Base-by-base conservation (phyloP, 2,888 invertebrate genomes). In the Tetanocera ferruginea region DNA sequence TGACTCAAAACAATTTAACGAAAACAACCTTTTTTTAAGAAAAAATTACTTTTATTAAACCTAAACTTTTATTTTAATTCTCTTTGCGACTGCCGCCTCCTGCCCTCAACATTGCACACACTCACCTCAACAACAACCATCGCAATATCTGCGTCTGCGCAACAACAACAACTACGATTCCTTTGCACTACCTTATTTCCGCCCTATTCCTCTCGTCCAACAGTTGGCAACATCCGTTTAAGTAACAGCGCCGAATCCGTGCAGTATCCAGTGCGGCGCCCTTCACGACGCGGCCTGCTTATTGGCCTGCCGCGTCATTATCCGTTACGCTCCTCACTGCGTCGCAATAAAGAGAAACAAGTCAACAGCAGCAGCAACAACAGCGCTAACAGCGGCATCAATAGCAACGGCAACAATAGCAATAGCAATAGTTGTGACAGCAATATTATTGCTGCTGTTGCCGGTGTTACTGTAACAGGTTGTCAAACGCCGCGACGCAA, bases 191-290 rank as follows among this genome's bases (percentile, higher is more conserved):
- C 25, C 43, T 23, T 4, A 9, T 23, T 67, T 70, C 78, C 78
- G 77, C 78, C 43, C 67, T 57, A 62, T 66, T 31, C 23, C 14
- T n/a, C 66, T 43, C 43, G 17, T 6, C 28, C 72, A 71, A 11
- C 83, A 91, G 92, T 91, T 88, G 91, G 92, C 85, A 91, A 92
- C 86, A 91, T 92, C 85, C 92, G 92, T 86, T 88, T 93, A 85
- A 92, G 92, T 82, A 90, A 92, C 76, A 93, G 93, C 87, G 93
- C 93, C 72, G 93, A 93, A 87, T 93, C 93, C 69, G 91, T 93
- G 81, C 92, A 92, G 83, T 92, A 92, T 86, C 88, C 92, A 82
- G 90, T 91, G 76, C 93, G 92, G 87, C 89, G 92, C 83, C 90
- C 92, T 78, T 91, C 91, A 84, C 91, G 91, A 84, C 88, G 92